Evolutionary conservation across 1,140 invertebrate genomes (phyloP), one percentile per base, ranked within the genome.

Genomic region (Drosophila grimshawi): DNA sequence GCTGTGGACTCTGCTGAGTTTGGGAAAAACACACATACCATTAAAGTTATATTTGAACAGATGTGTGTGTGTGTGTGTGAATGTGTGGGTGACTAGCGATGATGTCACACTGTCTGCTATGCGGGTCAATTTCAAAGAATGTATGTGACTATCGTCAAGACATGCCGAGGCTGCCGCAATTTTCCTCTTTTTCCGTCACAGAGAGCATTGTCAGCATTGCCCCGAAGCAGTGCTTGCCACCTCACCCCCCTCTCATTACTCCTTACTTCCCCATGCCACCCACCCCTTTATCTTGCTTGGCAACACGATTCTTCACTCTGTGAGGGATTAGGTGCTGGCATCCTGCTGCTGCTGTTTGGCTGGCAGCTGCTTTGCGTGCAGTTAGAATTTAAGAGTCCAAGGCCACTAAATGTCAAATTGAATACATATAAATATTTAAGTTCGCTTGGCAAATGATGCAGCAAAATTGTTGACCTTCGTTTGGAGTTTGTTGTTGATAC

Each of bases 121-220:
- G 80, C 74, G 76, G 85, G 80, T 88, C 85, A 88, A 86, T 89
- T 81, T 80, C 52, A 77, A 82, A 83, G n/a, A 83, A 78, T 82
- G 48, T 88, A 69, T 88, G 85, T 66, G 83, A 69, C 77, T 73
- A 88, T 82, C 72, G 82, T 64, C 71, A 69, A 74, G 82, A 81
- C 80, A 86, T 82, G 83, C 75, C 78, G 74, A 65, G 74, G 66
- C 74, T 63, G 60, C 46, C 65, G 35, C 64, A 69, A 48, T 60
- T 30, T 30, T 61, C 43, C 63, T 52, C 35, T 19, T 19, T 1
- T 19, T 19, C 46, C 30, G 46, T 4, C 69, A 67, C 64, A 68
- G 64, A 72, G 66, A 68, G 64, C 64, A 68, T 57, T 76, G 83
- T 81, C 81, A 63, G 70, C 79, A 68, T 61, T 55, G 32, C 46